Base-by-base conservation (phyloP, 2,113 vertebrate species). In the Zingel zingel region DNA sequence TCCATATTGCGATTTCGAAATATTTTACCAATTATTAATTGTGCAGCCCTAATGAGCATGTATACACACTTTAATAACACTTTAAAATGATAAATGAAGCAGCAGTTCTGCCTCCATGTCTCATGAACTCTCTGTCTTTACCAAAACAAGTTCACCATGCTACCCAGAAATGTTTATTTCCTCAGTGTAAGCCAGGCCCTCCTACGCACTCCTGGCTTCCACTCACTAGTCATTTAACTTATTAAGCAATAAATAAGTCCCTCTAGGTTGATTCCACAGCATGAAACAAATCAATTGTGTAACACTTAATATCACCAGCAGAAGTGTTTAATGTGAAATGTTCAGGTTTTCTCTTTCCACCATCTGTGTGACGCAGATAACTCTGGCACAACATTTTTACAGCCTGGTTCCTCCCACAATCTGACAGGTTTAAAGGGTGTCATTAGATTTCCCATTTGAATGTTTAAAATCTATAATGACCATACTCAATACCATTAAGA, bases 311-410 rank as follows among this genome's bases (percentile, higher is more conserved):
- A 82, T 76, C 5, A 83, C 21, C 30, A 84, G 64, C 75, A 70
- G 57, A 73, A 59, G 27, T 72, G 50, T 81, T 73, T 61, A 25
- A 89, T 86, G 63, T 70, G 27, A 86, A 90, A 82, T 61, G 61
- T 88, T 89, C 21, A 50, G 18, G 5, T 83, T 65, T 58, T 65
- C 11, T 84, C 89, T 89, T 87, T 85, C 82, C 76, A 51, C 59
- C 61, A 81, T 73, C 25, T 4, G 4, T 61, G 47, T 92, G 87
- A 91, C 61, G 73, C 84, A 89, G 47, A 82, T 45, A 62, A 43
- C 45, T 58, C 54, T 81, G 64, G 83, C 62, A 50, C 63, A 39
- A 8, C 0, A 1, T 4, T 87, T 92, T 88, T 74, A 87, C 33
- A 77, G 77, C 56, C 61, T 30, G 69, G 25, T 76, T 85, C 70